Base-by-base conservation (phyloP, 1,140 invertebrate species). In the Phymastichus coffea region DNA sequence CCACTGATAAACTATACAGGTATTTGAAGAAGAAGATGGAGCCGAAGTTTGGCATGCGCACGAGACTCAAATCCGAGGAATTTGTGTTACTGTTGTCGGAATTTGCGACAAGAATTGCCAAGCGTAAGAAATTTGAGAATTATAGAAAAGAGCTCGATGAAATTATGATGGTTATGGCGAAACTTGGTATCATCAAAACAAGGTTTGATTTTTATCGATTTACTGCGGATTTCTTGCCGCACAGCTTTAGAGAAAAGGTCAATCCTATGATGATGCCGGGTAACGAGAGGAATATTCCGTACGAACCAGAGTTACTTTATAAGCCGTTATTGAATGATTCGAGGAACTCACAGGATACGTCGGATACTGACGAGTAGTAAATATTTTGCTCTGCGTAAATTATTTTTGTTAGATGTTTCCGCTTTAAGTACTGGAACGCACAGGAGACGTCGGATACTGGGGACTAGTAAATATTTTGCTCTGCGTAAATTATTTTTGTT, bases 181-280 rank as follows among this genome's bases (percentile, higher is more conserved):
- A 59, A 0, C 40, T 72, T 4, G 53, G 51, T 12, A 70, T 77
- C 14, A 69, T 78, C 2, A 25, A 41, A 22, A 72, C 57, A 0
- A 53, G 65, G 6, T 53, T 53, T 3, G 73, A 78, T 30, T 78
- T 77, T 54, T 65, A 75, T 48, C n/a, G 67, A 28, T 78, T 76
- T 51, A 73, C 70, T 17, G 53, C 63, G 7, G 68, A 78, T 4
- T 76, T 64, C 49, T 22, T 78, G 19, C 76, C 75, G 1, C 70
- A 69, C n/a, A 56, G 68, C 0, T 73, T 78, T 57, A 68, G 70
- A 9, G 1, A 58, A 3, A 78, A 77, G 49, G 69, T 64, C 0
- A 52, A 65, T 3, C 75, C 76, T 2, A 77, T 76, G 48, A 9
- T 70, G 14, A 8, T 70, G 14, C 73, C 75, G 0, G 73, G 74